Base-by-base conservation (phyloP, 2,113 vertebrate genomes). In the Lagopus muta region DNA sequence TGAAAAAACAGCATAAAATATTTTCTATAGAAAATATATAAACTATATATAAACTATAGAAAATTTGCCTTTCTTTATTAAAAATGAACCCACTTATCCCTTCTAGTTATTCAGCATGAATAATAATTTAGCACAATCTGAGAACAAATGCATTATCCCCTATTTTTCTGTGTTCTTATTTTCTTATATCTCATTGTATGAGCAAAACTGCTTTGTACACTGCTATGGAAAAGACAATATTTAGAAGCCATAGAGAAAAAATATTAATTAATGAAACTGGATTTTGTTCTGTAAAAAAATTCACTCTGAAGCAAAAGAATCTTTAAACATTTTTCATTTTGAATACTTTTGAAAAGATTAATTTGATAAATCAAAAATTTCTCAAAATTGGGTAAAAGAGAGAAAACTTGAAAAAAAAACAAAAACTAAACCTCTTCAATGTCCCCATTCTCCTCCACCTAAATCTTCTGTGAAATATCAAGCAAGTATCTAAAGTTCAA, bases 381-480 rank as follows among this genome's bases (percentile, higher is more conserved):
- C 11, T 81, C 27, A 42, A 73, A 78, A 34, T 42, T 30, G 38
- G 38, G 36, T 54, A 10, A 57, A 88, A 61, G 13, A 79, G 14
- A 13, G 71, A 73, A 92, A 14, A 1, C 0, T 57, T 32, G 16
- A 32, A 32, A 0, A 43, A 45, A 5, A 6, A n/a, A 0, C 10
- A 34, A 20, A 82, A 85, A 12, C 15, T 40, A 60, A 86, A 82
- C 9, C 17, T 64, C 3, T 30, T 55, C 11, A 70, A 36, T 67
- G 74, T 64, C 3, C 12, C 50, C 36, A 43, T 74, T 90, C 28
- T 52, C 8, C 6, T 65, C 17, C 14, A 47, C 43, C 64, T 75
- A 69, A 83, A 67, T 72, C 3, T 88, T 61, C 32, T 50, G 16
- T 66, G 67, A 70, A 62, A 70, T 50, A 80, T 12, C 13, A 54